Evolutionary conservation across 1,140 invertebrate genomes (phyloP).

Genomic region (Pseudomyrmex flavicornis): DNA sequence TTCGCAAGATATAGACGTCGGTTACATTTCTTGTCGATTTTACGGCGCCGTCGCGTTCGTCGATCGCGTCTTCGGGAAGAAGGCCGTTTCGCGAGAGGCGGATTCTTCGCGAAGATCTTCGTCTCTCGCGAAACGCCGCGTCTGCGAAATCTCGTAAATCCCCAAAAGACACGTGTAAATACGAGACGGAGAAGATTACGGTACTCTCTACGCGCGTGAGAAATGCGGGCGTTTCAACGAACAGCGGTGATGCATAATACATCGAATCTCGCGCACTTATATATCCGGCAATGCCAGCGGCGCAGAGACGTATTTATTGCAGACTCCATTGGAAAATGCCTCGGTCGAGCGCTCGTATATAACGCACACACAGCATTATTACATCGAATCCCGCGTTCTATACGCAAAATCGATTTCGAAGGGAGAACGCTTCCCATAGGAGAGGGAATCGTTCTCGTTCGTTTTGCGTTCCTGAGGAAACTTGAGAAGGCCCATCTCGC

Average conservation of each 20-base stretch:
- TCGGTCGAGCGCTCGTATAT: slow-evolving; percentile 22
- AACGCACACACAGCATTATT: slow-evolving; percentile 56
- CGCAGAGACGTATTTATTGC: slow-evolving; percentile 49
- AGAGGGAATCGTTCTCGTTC: slow-evolving; percentile 4
- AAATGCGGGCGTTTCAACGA: slow-evolving; percentile 54
- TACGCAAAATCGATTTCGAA: slow-evolving; percentile 66
- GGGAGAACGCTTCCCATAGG: not conserved
- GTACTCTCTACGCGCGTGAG: slow-evolving; percentile 8
- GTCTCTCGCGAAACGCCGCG: slow-evolving; percentile 31
- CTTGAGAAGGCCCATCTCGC: not conserved
- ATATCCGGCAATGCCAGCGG: slow-evolving; percentile 13
- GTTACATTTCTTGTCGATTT: slow-evolving; percentile 34
- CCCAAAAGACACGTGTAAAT: slow-evolving; percentile 63
- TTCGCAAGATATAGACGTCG: slow-evolving; percentile 18
- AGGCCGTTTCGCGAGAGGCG: not conserved
- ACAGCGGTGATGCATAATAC: slow-evolving; percentile 55
- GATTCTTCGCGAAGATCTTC: slow-evolving; percentile 27
- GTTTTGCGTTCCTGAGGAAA: not conserved
- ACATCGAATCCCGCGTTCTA: slow-evolving; percentile 40
- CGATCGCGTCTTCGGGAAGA: slow-evolving; percentile 3
- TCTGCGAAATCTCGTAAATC: slow-evolving; percentile 59
- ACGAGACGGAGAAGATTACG: slow-evolving; percentile 61
- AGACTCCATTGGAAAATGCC: slow-evolving; percentile 40
- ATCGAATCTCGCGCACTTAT: slow-evolving; percentile 22
- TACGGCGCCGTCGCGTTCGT: not conserved